These are phyloP conservation scores for Paedocypris micromegethes DNA, from an alignment of 2,797 vertebrate genomes.

Conservation along the genomic window DNA sequence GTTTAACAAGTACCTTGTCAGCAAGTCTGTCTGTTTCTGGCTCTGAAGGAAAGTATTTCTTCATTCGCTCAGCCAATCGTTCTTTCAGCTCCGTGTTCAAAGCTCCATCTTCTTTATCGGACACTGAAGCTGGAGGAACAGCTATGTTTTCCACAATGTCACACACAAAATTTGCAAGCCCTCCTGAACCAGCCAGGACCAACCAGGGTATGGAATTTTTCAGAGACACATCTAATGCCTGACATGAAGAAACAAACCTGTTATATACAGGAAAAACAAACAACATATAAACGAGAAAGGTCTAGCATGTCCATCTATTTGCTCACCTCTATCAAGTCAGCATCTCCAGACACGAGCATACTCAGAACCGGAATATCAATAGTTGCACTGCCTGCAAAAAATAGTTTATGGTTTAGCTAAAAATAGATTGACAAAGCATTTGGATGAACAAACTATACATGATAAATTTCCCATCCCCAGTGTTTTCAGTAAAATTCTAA, in stretches of 20 bases:
- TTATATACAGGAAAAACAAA: too few species aligned
- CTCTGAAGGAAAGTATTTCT: conserved; percentile 63
- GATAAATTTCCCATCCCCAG: too few species aligned
- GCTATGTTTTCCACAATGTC: conserved; percentile 72
- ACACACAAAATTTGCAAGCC: conserved; percentile 76
- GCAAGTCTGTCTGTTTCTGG: conserved; percentile 64
- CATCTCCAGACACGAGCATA: conserved; percentile 77
- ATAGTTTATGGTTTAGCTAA: background rate
- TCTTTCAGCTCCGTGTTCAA: conserved; percentile 62
- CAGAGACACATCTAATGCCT: conserved; percentile 75
- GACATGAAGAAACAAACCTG: conserved; percentile 30
- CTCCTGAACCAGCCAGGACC: conserved; percentile 80
- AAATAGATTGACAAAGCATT: too few species aligned
- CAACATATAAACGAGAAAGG: too few species aligned
- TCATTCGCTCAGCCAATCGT: conserved; percentile 62
- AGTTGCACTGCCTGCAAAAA: conserved; percentile 70
- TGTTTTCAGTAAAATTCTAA: too few species aligned
- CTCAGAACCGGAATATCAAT: conserved; percentile 89
- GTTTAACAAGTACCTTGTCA: conserved; percentile 61
- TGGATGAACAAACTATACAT: too few species aligned
- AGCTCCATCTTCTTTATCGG: conserved; percentile 55
- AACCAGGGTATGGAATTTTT: conserved; percentile 78
- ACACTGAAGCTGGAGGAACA: conserved; percentile 43
- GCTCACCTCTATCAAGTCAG: conserved; percentile 75
- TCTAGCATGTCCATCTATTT: background rate